Percentiles rank a stretch among this genome's conserved stretches.
Conservation (phyloP, 2,888 invertebrate genomes). For the Timema cristinae region DNA sequence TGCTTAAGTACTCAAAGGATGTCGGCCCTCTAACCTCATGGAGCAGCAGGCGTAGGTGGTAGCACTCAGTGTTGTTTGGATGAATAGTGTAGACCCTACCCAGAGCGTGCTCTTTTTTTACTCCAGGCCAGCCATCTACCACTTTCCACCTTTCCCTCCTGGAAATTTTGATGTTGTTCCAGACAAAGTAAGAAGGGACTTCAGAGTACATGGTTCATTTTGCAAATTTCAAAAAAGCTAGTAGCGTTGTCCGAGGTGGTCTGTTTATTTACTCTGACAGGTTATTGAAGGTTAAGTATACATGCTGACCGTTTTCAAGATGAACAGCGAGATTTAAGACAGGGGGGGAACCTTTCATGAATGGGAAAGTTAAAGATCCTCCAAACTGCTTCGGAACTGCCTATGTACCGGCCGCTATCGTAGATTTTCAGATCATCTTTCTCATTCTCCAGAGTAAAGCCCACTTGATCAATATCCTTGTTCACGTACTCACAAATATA, state of each 20-base stretch:
- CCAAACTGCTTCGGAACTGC: constrained; percentile 31
- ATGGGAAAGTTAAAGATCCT: constrained; percentile 30
- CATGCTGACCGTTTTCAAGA: constrained; percentile 30
- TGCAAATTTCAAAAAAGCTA: constrained; percentile 41
- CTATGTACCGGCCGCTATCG: constrained; percentile 32
- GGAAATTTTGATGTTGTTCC: constrained; percentile 26
- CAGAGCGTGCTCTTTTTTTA: not conserved
- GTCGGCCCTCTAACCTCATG: constrained; percentile 36
- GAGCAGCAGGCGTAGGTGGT: not conserved
- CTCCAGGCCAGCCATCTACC: constrained; percentile 12
- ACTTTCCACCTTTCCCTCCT: constrained; percentile 30
- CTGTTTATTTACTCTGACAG: constrained; percentile 23
- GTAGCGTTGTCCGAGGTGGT: constrained; percentile 37
- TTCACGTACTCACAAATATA: constrained; percentile 34
- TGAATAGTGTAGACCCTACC: not conserved
- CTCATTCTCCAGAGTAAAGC: constrained; percentile 22
- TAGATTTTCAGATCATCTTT: constrained; percentile 32
- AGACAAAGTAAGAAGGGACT: constrained; percentile 37
- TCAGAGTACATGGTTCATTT: constrained; percentile 40
- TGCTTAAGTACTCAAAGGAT: constrained; percentile 40
- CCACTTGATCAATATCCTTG: constrained; percentile 31
- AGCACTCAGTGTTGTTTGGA: not conserved
- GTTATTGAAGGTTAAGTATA: constrained; percentile 24
- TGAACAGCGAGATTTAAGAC: constrained; percentile 14
- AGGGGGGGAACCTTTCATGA: constrained; percentile 12